Percentiles rank a stretch among this genome's conserved stretches.
These are phyloP conservation scores for Apodemia duryi DNA, from an alignment of 2,888 invertebrate species.

Conservation along the genomic window DNA sequence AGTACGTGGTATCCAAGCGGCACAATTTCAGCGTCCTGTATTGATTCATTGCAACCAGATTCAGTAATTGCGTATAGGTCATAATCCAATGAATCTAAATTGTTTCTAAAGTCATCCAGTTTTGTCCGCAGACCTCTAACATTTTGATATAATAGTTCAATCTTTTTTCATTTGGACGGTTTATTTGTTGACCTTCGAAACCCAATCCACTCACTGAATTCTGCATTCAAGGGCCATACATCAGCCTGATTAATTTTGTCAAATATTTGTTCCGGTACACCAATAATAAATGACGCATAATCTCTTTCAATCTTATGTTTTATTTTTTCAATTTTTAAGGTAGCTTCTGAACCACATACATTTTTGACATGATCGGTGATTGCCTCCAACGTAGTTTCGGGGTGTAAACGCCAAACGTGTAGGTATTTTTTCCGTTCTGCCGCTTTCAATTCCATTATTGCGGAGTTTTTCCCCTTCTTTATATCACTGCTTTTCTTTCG, in stretches of 20 bases:
- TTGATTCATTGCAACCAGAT: slow-evolving; percentile 30
- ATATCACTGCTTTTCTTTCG: slow-evolving; percentile 9
- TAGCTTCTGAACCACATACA: slow-evolving; percentile 10
- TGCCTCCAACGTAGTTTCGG: slow-evolving; percentile 20
- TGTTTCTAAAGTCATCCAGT: slow-evolving; percentile 19
- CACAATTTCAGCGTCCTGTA: slow-evolving; percentile 28
- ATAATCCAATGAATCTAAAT: slow-evolving; percentile 19
- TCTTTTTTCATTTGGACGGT: slow-evolving; percentile 7
- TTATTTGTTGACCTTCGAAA: slow-evolving; percentile 30
- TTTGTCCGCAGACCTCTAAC: slow-evolving; percentile 23
- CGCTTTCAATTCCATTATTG: slow-evolving; percentile 7
- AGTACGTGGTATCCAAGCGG: slow-evolving; percentile 25
- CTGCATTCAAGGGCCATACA: slow-evolving; percentile 30
- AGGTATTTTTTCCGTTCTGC: slow-evolving; percentile 22
- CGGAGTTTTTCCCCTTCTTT: slow-evolving; percentile 6
- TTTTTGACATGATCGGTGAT: slow-evolving; percentile 17
- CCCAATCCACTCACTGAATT: slow-evolving; percentile 35
- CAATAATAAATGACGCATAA: slow-evolving; percentile 34
- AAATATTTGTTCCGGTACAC: slow-evolving; percentile 30
- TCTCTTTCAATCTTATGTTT: slow-evolving; percentile 34
- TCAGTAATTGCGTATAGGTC: slow-evolving; percentile 35
- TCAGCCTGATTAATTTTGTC: slow-evolving; percentile 28
- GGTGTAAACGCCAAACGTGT: slow-evolving; percentile 25
- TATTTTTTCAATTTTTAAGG: slow-evolving; percentile 30
- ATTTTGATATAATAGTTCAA: slow-evolving; percentile 24